Base-by-base conservation (phyloP, 2,888 invertebrate genomes). In the Drosophila parthenogenetica region DNA sequence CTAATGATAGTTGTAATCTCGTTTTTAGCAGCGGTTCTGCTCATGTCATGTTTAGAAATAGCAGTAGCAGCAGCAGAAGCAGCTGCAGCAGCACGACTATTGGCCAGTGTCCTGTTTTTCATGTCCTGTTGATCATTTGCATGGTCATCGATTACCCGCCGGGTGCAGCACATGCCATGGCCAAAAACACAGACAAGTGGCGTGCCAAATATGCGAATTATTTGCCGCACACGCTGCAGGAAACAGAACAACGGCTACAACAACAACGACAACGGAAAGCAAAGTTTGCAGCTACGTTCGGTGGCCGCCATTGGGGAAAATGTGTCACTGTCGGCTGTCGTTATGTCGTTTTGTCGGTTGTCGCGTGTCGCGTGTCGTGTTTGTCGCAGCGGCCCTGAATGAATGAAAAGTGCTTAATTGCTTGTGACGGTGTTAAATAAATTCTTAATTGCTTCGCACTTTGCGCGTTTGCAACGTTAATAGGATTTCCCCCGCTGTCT, bases 391-490 rank as follows among this genome's bases (percentile, higher is more conserved):
- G 19, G 48, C 78, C 89, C 80, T 89, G 89, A 86, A 86, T 86
- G 87, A 84, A 84, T 88, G 86, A 90, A 90, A 89, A 90, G 89
- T 87, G 90, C 90, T 90, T 91, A 91, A 91, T 91, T 91, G 91
- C 91, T 91, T 90, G 91, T 90, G 90, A 91, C 90, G 90, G 90
- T 90, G 90, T 91, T 91, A 91, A 91, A 91, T 91, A 91, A 90
- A 91, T 91, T 91, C 91, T 91, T 91, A 91, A 91, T 91, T 91
- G 91, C 89, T 91, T 91, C 89, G 90, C 91, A 91, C 91, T 91
- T 90, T 90, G 89, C 91, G 90, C 90, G 90, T 87, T 90, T 89
- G 88, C 90, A 87, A 79, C 82, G 82, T 86, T 90, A 91, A 90
- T 90, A 90, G 91, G 89, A 91, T 91, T 91, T 90, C 77, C 81